Base-by-base conservation (phyloP, 1,140 invertebrate species). In the Sarcophaga bullata region DNA sequence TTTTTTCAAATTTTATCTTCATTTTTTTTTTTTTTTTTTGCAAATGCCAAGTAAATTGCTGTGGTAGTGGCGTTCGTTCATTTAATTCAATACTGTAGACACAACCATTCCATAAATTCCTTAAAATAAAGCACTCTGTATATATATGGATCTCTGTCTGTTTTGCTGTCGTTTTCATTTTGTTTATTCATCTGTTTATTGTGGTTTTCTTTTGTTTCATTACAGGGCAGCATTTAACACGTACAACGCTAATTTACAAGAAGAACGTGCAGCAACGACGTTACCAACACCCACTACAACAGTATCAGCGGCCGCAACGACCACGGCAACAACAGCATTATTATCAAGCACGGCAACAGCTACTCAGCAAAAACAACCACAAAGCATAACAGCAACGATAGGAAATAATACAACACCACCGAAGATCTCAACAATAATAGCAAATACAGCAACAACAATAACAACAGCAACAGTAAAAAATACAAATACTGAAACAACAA, bases 211-310 rank as follows among this genome's bases (percentile, higher is more conserved):
- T 11, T 73, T 48, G 73, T 49, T 78, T 19, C 25, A 17, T 78
- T 78, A 78, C 75, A 78, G 75, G 75, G 75, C 75, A 78, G 75
- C 75, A 78, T 78, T 78, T 78, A 78, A 78, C 75, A 78, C 75
- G 5, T n/a, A n/a, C n/a, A 78, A 50, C 75, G 75, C 75, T 48
- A 78, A 78, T 78, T 76, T 78, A 78, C 75, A 78, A 78, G 75
- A 78, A 78, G 75, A 78, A 78, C 75, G 75, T 78, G 75, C 75
- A 78, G 9, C 75, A 78, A 17, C 80, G 62, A 25, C 80, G 25
- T 47, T 58, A 72, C 25, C 52, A 8, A 49, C 62, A 72, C 7
- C 80, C 11, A 10, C 80, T 8, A 80, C 80, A 19, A 15, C 80
- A 37, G 17, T 37, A 72, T 8, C 52, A 47, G 50, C 17, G 3